Percentiles rank a stretch among this genome's conserved stretches.
Conservation (phyloP, 2,797 vertebrate genomes). For the Phyllotis vaccarum region DNA sequence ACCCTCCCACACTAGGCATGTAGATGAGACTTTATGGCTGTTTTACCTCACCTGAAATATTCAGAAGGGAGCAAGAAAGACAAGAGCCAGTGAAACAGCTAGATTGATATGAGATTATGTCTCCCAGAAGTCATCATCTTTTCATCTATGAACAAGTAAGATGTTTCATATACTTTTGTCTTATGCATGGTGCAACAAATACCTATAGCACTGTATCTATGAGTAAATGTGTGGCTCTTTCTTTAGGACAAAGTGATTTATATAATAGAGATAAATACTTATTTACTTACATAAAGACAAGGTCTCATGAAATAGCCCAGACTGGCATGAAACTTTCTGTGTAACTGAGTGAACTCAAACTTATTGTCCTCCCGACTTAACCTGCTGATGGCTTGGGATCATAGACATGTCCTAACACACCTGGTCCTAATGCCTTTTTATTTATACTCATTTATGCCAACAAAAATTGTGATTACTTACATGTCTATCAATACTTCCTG, state of each 20-base stretch:
- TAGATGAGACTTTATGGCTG: background rate
- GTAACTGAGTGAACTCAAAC: background rate
- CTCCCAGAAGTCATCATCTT: background rate
- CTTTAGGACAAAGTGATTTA: background rate
- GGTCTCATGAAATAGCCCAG: background rate
- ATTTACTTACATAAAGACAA: background rate
- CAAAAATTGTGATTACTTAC: slow-evolving; percentile 7
- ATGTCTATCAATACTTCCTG: background rate
- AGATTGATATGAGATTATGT: background rate
- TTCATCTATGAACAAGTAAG: background rate
- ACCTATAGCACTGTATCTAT: background rate
- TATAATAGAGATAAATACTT: slow-evolving; percentile 1
- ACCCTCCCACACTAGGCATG: background rate
- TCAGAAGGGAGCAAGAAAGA: background rate
- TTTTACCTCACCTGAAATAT: background rate
- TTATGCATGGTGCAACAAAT: background rate
- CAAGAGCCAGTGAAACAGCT: background rate
- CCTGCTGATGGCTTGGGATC: background rate
- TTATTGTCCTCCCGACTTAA: no score
- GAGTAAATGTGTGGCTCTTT: background rate
- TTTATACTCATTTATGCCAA: background rate
- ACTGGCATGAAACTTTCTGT: background rate
- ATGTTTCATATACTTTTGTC: slow-evolving; percentile 16
- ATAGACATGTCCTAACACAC: background rate
- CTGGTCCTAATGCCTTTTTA: background rate